Conservation (phyloP, 2,113 vertebrate species). For the Zosterops borbonicus region DNA sequence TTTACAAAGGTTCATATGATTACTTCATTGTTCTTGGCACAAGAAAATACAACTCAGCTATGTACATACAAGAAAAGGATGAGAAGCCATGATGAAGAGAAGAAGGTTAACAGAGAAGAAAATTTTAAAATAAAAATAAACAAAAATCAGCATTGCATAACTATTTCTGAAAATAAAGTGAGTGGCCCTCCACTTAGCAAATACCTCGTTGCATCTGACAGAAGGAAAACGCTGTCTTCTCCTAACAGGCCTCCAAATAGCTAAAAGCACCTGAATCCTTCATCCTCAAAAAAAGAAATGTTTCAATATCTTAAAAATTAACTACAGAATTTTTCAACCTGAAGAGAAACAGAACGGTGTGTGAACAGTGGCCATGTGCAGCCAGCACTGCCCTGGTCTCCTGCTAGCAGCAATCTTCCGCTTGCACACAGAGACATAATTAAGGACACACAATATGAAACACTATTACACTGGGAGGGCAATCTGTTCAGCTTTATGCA, state of each 20-base stretch:
- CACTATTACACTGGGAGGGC: not conserved
- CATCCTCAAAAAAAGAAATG: not conserved
- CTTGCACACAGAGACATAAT: not conserved
- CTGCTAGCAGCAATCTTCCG: not conserved
- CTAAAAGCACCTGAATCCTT: not conserved
- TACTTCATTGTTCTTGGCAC: not conserved
- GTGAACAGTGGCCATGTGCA: not conserved
- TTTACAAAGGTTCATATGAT: not conserved
- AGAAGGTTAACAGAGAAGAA: not conserved
- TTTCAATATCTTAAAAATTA: not conserved
- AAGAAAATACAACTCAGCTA: not conserved
- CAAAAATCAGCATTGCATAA: not conserved
- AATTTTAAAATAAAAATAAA: not conserved
- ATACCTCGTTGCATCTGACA: rapidly evolving
- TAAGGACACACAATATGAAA: not conserved
- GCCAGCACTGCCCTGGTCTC: not conserved
- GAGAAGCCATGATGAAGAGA: not conserved
- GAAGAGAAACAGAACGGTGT: not conserved
- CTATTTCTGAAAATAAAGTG: not conserved
- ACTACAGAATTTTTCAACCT: not conserved
- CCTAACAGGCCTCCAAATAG: not conserved
- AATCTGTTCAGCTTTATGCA: slow-evolving; percentile 18
- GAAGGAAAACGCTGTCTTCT: not conserved
- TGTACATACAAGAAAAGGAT: not conserved
- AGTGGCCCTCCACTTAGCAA: not conserved